Percentiles rank a stretch among this genome's conserved stretches.
Evolutionary conservation across 2,113 vertebrate genomes (phyloP).

Genomic region (Pogona vitticeps): DNA sequence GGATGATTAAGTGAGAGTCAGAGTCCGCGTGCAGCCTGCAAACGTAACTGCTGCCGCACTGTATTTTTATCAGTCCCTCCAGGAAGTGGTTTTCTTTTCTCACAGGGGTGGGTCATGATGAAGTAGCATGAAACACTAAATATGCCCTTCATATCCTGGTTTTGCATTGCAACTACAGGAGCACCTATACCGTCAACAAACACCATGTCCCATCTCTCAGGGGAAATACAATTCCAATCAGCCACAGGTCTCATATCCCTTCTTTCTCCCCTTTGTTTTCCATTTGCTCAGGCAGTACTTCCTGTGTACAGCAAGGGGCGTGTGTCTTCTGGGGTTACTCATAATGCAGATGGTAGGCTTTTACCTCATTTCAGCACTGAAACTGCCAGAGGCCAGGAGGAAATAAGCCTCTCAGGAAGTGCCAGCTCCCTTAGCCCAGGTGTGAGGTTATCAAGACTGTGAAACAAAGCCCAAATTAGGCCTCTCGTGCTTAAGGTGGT

Average conservation of each 20-base stretch:
- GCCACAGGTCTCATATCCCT: neutral
- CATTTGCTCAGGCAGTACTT: neutral
- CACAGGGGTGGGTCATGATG: neutral
- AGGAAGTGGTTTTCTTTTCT: neutral
- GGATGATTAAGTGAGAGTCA: neutral
- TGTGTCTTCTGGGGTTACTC: neutral
- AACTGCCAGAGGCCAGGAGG: neutral
- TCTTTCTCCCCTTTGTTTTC: no score
- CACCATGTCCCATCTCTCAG: neutral
- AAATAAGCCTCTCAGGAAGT: neutral
- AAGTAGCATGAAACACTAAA: neutral
- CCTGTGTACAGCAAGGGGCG: neutral
- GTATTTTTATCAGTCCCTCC: neutral
- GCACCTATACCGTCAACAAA: neutral
- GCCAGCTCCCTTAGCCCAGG: neutral
- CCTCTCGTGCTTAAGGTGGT: neutral
- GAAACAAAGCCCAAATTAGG: neutral
- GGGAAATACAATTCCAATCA: neutral
- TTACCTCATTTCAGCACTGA: neutral
- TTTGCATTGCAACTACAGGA: neutral
- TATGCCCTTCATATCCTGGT: neutral
- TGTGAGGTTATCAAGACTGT: neutral
- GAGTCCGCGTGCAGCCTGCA: no score
- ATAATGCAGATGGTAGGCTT: neutral
- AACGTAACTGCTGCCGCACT: neutral